Evolutionary conservation across 2,113 vertebrate genomes (phyloP).

Genomic region (Lepus timidus): DNA sequence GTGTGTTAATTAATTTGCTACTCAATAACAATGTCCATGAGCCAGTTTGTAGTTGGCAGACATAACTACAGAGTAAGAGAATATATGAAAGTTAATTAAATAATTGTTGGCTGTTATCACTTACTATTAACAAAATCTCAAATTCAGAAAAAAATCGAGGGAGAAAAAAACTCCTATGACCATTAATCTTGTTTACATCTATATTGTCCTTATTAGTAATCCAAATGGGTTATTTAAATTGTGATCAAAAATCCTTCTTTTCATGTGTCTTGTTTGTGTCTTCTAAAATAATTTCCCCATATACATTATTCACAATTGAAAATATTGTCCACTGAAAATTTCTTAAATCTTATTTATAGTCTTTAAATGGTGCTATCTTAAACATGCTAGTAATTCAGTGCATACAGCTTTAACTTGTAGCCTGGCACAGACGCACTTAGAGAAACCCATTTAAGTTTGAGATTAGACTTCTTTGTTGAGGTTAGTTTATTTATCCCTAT

Average conservation of each 20-base stretch:
- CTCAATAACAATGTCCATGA: too few species aligned
- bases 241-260: not conserved
- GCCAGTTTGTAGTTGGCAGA: not conserved
- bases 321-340: slow-evolving; percentile 61
- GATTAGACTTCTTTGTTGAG: not conserved
- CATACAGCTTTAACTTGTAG: not conserved
- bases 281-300: slow-evolving; percentile 49
- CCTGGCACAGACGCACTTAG: not conserved
- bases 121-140: not conserved
- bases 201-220: slow-evolving; percentile 16
- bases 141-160: not conserved
- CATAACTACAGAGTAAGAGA: not conserved
- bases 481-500: not conserved
- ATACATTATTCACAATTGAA: slow-evolving; percentile 66
- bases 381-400: not conserved
- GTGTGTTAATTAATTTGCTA: not conserved
- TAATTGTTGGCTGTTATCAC: not conserved
- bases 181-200: not conserved
- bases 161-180: not conserved
- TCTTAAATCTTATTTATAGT: slow-evolving; percentile 44
- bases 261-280: slow-evolving; percentile 2
- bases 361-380: slow-evolving; percentile 57
- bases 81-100: not conserved
- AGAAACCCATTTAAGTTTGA: not conserved
- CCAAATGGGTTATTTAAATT: slow-evolving; percentile 44